These are phyloP conservation scores for Tragelaphus imberbis DNA, from an alignment of 2,113 vertebrate genomes.

Conservation along the genomic window DNA sequence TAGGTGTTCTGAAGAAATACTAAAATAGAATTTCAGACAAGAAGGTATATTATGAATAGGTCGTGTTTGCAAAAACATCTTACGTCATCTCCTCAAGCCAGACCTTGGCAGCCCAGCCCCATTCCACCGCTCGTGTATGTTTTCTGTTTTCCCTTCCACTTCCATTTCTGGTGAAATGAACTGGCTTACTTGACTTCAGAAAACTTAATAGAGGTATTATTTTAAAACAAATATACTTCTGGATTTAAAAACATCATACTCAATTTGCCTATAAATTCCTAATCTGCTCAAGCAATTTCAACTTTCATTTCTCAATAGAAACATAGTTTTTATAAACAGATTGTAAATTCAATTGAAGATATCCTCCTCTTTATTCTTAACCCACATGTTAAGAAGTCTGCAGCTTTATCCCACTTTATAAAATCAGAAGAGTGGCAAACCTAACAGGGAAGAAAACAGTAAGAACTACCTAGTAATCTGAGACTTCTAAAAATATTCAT, in stretches of 20 bases:
- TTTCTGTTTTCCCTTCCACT: background rate
- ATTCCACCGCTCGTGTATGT: background rate
- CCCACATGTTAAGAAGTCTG: background rate
- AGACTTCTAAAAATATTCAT: background rate
- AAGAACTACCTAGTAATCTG: constrained; percentile 6
- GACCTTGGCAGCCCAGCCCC: background rate
- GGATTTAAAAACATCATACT: background rate
- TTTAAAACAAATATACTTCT: constrained; percentile 20
- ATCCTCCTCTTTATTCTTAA: background rate
- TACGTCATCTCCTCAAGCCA: background rate
- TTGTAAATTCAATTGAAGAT: background rate
- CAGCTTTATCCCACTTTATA: background rate
- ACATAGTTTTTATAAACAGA: constrained; percentile 14
- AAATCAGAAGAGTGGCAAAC: constrained; percentile 25
- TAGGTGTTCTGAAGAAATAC: background rate
- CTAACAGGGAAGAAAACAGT: background rate
- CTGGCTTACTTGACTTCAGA: background rate
- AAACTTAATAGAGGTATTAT: background rate
- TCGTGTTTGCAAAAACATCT: background rate
- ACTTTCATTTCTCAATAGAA: background rate
- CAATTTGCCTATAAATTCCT: background rate
- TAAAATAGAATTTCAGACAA: constrained; percentile 1
- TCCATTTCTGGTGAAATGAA: background rate
- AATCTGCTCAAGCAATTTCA: background rate
- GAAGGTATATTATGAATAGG: background rate